Conservation (phyloP, 2,797 vertebrate species). For the Neostethus bicornis region DNA sequence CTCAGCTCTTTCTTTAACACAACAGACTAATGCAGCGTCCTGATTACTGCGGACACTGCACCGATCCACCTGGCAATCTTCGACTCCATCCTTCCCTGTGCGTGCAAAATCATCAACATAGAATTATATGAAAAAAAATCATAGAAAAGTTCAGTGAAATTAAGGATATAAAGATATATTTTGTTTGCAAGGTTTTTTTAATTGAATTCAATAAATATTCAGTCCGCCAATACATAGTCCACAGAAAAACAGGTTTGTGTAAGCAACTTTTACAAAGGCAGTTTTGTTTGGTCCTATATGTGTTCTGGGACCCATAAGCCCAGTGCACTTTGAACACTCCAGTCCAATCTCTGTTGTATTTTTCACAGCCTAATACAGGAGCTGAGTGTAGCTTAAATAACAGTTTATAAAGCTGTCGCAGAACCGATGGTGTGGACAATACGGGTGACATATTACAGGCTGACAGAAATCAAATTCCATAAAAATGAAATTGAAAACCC, state of each 20-base stretch:
- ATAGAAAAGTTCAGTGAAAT: no score
- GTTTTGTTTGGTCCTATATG: conserved; percentile 15
- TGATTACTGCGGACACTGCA: no score
- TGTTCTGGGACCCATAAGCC: conserved; percentile 43
- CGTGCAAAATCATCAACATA: no score
- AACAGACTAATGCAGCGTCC: no score
- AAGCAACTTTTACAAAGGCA: conserved; percentile 21
- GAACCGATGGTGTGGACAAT: conserved; percentile 80
- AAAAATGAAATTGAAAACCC: conserved; percentile 85
- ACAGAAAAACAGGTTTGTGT: conserved; percentile 13
- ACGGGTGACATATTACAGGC: conserved; percentile 80
- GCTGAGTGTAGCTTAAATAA: conserved; percentile 82
- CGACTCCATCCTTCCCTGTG: no score
- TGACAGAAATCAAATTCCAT: conserved; percentile 87
- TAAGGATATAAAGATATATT: no score
- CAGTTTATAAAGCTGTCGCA: conserved; percentile 84
- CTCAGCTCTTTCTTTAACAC: no score
- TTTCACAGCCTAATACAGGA: conserved; percentile 78
- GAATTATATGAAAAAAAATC: neutral
- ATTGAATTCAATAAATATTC: neutral
- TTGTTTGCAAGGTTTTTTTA: neutral
- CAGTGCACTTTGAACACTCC: conserved; percentile 50
- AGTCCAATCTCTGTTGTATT: conserved; percentile 78
- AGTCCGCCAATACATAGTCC: neutral
- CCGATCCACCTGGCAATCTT: no score